Percentiles rank a stretch among this genome's conserved stretches.
Conservation (phyloP, 2,888 invertebrate species). For the Therioaphis trifolii region DNA sequence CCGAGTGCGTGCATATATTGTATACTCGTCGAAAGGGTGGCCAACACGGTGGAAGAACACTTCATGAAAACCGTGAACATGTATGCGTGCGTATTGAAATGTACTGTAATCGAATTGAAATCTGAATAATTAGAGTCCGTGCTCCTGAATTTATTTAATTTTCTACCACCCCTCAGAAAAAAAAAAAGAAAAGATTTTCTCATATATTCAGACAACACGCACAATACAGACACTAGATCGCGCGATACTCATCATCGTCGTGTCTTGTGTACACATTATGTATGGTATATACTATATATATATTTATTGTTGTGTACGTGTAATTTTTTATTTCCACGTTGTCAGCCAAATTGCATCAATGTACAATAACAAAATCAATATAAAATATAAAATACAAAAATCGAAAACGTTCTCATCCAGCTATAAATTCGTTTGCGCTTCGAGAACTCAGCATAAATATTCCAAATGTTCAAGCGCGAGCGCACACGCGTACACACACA, state of each 20-base stretch:
- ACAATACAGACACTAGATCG: background rate
- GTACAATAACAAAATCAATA: background rate
- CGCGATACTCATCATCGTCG: background rate
- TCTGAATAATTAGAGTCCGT: slow-evolving; percentile 45
- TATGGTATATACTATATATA: background rate
- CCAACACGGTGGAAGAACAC: slow-evolving; percentile 29
- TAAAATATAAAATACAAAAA: background rate
- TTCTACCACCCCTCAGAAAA: slow-evolving; percentile 8
- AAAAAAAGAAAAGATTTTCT: background rate
- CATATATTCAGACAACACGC: background rate
- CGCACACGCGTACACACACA: background rate
- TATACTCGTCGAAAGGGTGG: slow-evolving; percentile 25
- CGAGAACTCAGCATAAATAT: background rate
- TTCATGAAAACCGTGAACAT: slow-evolving; percentile 26
- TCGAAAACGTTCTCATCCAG: slow-evolving; percentile 26
- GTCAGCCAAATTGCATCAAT: slow-evolving; percentile 11
- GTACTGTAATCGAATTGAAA: slow-evolving; percentile 44
- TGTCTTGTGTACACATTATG: background rate
- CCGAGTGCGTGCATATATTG: background rate
- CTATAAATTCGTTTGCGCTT: slow-evolving; percentile 28
- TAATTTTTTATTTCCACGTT: slow-evolving; percentile 7
- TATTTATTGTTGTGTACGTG: background rate
- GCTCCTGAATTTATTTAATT: slow-evolving; percentile 44
- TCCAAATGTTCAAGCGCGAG: background rate
- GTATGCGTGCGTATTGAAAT: slow-evolving; percentile 23